These are phyloP conservation scores for Scelioninae gen. 2 DNA, from an alignment of 2,888 invertebrate species.

Conservation along the genomic window DNA sequence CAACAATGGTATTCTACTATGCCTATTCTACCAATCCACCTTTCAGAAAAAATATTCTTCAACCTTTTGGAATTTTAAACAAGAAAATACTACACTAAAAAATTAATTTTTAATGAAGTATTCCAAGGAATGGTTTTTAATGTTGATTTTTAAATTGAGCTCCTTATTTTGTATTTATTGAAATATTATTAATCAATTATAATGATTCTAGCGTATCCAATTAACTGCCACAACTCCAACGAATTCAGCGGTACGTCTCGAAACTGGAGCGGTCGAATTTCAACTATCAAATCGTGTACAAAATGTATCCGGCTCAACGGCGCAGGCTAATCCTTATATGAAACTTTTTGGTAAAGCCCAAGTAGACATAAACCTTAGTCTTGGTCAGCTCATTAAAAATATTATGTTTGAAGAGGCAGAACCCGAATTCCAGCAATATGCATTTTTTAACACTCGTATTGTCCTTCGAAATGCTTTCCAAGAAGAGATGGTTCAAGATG, in stretches of 20 bases:
- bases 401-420: conserved; percentile 98
- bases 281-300: conserved; percentile 96
- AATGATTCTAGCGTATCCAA: conserved; percentile 86
- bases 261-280: conserved; percentile 95
- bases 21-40: too few relatives aligned
- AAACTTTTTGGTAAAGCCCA: conserved; percentile 88
- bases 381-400: conserved; percentile 96
- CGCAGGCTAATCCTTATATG: conserved; percentile 79
- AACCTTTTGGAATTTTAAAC: too few relatives aligned
- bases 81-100: too few relatives aligned
- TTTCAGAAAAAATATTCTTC: too few relatives aligned
- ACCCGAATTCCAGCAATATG: conserved; percentile 97
- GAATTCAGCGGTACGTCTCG: conserved; percentile 95
- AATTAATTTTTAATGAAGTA: too few relatives aligned
- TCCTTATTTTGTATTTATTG: too few relatives aligned
- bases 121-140: too few relatives aligned
- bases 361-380: conserved; percentile 93
- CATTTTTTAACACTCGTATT: conserved; percentile 97
- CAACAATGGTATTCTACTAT: too few relatives aligned
- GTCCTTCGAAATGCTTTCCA: conserved; percentile 89
- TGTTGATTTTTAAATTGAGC: too few relatives aligned
- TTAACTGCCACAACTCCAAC: conserved; percentile 99
- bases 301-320: conserved; percentile 81
- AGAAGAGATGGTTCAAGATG: conserved; percentile 91
- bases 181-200: too few relatives aligned